A percentile compares a stretch with the other conserved stretches of the same genome.
Evolutionary conservation across 2,888 invertebrate genomes (phyloP).

Genomic region (Bugula neritina): DNA sequence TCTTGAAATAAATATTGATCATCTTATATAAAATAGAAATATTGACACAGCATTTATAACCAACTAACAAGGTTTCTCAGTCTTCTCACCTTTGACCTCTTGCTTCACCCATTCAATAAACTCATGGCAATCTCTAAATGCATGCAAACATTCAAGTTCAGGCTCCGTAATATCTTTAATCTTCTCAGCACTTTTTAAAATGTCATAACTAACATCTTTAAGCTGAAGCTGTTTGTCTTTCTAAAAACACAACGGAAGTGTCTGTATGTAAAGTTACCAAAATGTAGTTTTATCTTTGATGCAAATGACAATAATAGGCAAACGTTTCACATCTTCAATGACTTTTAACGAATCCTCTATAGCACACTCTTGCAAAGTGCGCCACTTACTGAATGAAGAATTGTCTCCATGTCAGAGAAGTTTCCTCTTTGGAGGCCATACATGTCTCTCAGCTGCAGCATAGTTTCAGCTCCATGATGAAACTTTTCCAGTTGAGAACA

Average conservation of each 20-base stretch:
- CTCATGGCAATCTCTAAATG: not conserved
- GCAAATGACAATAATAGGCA: no score
- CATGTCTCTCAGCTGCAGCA: not conserved
- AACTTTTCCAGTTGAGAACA: not conserved
- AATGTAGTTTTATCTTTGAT: no score
- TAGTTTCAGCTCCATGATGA: not conserved
- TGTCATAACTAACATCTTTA: not conserved
- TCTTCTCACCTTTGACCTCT: conserved; percentile 5
- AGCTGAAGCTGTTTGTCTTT: not conserved
- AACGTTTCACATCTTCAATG: no score
- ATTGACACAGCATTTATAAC: not conserved
- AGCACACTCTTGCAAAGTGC: no score
- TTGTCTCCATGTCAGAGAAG: not conserved
- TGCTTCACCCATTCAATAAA: not conserved
- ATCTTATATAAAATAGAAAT: no score
- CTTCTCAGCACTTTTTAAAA: not conserved
- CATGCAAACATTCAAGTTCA: not conserved
- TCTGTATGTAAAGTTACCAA: no score
- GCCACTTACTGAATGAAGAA: not conserved
- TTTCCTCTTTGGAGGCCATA: not conserved
- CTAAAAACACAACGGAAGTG: not conserved
- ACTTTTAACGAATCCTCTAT: no score
- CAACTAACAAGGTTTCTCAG: not conserved
- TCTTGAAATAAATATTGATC: no score
- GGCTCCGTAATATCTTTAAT: not conserved